A percentile compares a stretch with the other conserved stretches of the same genome.
phyloP scores from a whole-genome alignment of 2,113 vertebrate species.

The Syngnathus floridae region DNA sequence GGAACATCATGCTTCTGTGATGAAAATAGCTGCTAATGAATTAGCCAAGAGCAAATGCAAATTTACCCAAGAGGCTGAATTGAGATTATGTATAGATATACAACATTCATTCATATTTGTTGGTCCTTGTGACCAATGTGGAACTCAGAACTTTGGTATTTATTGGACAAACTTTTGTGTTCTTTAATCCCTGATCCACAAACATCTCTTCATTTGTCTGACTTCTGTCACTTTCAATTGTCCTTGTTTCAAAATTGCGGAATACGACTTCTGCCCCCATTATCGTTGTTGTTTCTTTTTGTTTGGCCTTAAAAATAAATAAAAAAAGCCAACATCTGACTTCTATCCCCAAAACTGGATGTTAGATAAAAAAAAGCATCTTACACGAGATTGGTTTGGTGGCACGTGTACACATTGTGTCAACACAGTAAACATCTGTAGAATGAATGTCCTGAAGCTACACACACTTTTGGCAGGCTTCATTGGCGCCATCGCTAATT shows the following conservation, averaged over 20 bases:
- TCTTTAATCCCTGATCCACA: too few species aligned
- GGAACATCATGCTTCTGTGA: slow-evolving; percentile 24
- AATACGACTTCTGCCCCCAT: too few species aligned
- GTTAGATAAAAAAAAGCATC: too few species aligned
- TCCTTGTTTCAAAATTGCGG: too few species aligned
- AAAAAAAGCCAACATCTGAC: too few species aligned
- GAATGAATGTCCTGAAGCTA: not conserved
- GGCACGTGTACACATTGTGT: not conserved
- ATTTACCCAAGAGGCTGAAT: not conserved
- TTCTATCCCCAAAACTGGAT: too few species aligned
- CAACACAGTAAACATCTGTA: not conserved
- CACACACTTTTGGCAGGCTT: not conserved
- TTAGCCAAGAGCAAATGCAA: slow-evolving; percentile 18
- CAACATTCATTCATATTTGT: not conserved
- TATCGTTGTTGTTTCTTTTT: too few species aligned
- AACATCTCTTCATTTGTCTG: too few species aligned
- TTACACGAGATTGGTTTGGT: not conserved
- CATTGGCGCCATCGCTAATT: slow-evolving; percentile 10
- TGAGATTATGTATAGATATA: not conserved
- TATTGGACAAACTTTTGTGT: too few species aligned
- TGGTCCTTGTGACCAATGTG: not conserved
- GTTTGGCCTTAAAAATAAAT: too few species aligned
- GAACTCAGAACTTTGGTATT: too few species aligned
- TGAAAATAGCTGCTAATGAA: slow-evolving; percentile 1
- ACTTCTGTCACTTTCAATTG: too few species aligned